Evolutionary conservation across 2,113 vertebrate species (phyloP), one percentile per base, ranked within the genome.

Genomic region (Marmota monax): DNA sequence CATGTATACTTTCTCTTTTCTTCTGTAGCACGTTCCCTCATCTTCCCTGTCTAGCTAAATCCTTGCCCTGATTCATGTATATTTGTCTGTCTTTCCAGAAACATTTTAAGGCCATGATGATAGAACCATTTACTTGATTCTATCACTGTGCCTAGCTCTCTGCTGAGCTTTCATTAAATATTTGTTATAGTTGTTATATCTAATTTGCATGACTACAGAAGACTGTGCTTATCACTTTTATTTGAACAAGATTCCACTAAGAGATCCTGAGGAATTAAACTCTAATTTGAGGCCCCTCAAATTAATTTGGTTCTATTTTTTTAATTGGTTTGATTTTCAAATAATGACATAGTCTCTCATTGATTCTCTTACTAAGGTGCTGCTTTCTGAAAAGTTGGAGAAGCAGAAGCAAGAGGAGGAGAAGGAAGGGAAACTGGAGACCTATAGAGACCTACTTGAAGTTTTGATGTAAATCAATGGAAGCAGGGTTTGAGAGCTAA

Each of bases 251-350:
- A 74, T 56, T 89, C 53, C 83, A 73, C 5, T n/a, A 79, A 74
- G 39, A 45, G 34, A 39, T 67, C 42, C 37, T 42, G 27, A 87
- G 73, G 76, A 90, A 84, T n/a, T 29, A 61, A 27, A 80, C 77
- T 39, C 63, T 82, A 82, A 32, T 74, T 7, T 20, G 56, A 76
- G 10, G 37, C 27, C 4, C 27, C 25, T 39, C 39, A 39, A 39
- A 39, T 39, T 39, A 39, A 39, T 39, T 39, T 29, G 7, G 29
- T 48, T 70, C 16, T 48, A 29, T 69, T 58, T 23, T 13, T 29
- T n/a, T 37, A 37, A n/a, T 51, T 85, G 14, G 45, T 76, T 91
- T 94, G 51, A 18, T 93, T 94, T 95, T 80, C 45, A 85, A 93
- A 70, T 65, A 51, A 27, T 13, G 78, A 16, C 5, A 39, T 14